These are phyloP conservation scores for Hofmannophila pseudospretella DNA, from an alignment of 2,888 invertebrate genomes.

Conservation along the genomic window DNA sequence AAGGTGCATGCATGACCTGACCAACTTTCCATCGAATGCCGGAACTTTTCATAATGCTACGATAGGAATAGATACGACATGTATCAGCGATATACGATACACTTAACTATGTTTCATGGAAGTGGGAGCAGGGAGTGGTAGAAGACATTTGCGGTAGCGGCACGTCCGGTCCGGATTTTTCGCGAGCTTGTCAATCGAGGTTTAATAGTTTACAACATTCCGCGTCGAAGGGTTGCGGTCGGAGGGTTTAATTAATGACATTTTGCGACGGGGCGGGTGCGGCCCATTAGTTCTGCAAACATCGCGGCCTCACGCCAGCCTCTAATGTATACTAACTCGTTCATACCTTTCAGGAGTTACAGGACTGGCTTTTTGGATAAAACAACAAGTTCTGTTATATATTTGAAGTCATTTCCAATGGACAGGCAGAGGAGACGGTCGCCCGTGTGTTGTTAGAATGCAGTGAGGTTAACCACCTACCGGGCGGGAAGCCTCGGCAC, in stretches of 20 bases:
- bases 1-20: no score
- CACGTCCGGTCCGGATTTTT: background rate
- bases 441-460: no score
- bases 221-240: constrained; percentile 12
- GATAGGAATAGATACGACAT: background rate
- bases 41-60: background rate
- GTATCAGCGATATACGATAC: no score
- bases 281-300: constrained; percentile 67
- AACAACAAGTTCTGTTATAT: no score
- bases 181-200: constrained; percentile 1
- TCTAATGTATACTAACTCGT: background rate
- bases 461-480: no score
- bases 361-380: constrained; percentile 1
- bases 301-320: constrained; percentile 38
- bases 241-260: constrained; percentile 45
- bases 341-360: background rate
- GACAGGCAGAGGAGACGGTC: no score
- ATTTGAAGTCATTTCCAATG: no score
- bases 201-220: constrained; percentile 3
- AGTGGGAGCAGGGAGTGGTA: background rate
- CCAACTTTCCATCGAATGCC: background rate
- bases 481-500: no score
- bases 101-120: background rate
- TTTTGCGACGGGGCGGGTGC: constrained; percentile 41
- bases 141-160: background rate